A percentile compares a stretch with the other conserved stretches of the same genome.
These are phyloP conservation scores for Saccopteryx bilineata DNA, from an alignment of 2,113 vertebrate genomes.

Conservation along the genomic window DNA sequence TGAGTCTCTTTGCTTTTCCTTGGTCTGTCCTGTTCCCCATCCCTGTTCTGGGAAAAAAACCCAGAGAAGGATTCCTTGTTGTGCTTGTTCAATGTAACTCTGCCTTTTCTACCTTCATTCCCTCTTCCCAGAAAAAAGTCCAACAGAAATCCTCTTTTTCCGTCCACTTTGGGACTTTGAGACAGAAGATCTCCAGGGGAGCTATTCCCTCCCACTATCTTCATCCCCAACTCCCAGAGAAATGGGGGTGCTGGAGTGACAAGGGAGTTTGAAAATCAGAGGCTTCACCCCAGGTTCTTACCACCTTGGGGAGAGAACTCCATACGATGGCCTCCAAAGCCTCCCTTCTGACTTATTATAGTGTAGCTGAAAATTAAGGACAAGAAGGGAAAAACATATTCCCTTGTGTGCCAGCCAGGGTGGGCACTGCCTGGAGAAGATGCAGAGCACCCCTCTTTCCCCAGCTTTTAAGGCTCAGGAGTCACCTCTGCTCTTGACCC, in stretches of 20 bases:
- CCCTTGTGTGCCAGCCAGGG: not conserved
- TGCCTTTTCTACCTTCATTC: slow-evolving; percentile 33
- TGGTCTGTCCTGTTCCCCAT: not conserved
- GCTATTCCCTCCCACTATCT: not conserved
- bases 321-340: slow-evolving; percentile 8
- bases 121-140: slow-evolving; percentile 15
- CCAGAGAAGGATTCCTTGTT: slow-evolving; percentile 1
- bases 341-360: slow-evolving; percentile 14
- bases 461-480: not conserved
- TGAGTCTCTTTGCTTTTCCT: not conserved
- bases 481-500: not conserved
- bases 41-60: slow-evolving; percentile 37
- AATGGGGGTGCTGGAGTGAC: not conserved
- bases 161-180: not conserved
- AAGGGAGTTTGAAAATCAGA: not conserved
- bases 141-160: slow-evolving; percentile 34
- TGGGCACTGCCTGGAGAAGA: not conserved
- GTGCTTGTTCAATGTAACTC: slow-evolving; percentile 27
- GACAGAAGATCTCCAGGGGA: not conserved
- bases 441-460: not conserved
- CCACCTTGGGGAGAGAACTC: not conserved
- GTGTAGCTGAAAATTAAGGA: slow-evolving; percentile 9
- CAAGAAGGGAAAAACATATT: not conserved
- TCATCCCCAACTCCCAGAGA: not conserved
- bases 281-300: not conserved